phyloP scores from a whole-genome alignment of 2,113 vertebrate species.

The Tor tambroides region DNA sequence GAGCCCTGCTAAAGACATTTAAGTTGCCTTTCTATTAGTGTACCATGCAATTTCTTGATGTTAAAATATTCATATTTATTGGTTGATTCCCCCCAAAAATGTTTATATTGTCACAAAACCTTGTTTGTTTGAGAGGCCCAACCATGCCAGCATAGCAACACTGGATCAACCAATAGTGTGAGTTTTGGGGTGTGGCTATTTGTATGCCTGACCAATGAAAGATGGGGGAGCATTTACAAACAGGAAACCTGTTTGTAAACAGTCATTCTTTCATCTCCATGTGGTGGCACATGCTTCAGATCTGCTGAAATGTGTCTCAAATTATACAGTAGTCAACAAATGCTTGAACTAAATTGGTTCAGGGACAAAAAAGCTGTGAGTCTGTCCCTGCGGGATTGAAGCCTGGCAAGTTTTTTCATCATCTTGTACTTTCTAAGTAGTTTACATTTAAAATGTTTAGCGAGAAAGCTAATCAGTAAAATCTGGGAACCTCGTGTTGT shows the following conservation, averaged over 20 bases:
- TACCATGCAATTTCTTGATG: background rate
- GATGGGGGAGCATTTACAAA: background rate
- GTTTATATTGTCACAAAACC: background rate
- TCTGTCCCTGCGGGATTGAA: background rate
- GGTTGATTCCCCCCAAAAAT: background rate
- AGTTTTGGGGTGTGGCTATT: background rate
- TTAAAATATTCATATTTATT: background rate
- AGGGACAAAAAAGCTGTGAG: background rate
- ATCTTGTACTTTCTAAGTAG: background rate
- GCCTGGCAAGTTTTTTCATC: background rate
- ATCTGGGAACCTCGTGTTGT: background rate
- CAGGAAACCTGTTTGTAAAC: background rate
- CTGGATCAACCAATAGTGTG: background rate
- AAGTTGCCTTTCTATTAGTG: background rate
- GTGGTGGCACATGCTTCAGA: background rate
- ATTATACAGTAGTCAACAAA: background rate
- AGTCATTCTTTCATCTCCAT: background rate
- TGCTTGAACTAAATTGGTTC: background rate
- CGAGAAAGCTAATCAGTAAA: conserved; percentile 42
- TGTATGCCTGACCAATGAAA: background rate
- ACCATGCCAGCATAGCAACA: background rate
- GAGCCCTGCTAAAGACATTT: background rate
- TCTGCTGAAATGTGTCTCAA: background rate
- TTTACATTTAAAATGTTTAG: conserved; percentile 36
- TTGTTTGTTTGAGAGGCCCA: background rate